Evolutionary conservation across 1,140 invertebrate genomes (phyloP), one percentile per base, ranked within the genome.

Genomic region (Vanessa tameamea): DNA sequence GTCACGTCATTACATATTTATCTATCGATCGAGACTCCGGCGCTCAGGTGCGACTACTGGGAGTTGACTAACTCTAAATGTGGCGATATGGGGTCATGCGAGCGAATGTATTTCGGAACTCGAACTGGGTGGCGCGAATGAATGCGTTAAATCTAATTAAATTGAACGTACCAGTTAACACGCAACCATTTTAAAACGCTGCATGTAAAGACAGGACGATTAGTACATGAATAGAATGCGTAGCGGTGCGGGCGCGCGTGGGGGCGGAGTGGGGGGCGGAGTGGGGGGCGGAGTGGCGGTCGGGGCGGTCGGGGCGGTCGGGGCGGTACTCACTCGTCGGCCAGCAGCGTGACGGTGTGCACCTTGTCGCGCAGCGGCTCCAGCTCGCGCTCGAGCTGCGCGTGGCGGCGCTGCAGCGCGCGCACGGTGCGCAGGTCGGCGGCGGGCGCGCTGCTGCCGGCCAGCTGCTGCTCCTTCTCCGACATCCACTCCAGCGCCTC

Each of bases 401-500:
- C 96, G 91, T 99, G 98, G 37, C 97, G 93, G 14, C 98, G 93
- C 89, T 99, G 98, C 57, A 98, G 87, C 7, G 97, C 97, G 85
- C 98, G 97, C 0, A 99, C 97, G 0, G 97, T 98, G 87, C 98
- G 97, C 43, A 99, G 93, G 93, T 99, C 98, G 4, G 96, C 95
- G 0, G 96, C 97, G 0, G 97, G 91, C 1, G 97, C 92, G 61
- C 96, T 95, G 15, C 95, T 95, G 0, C 94, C 96, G 72, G 98
- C 97, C 78, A 97, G 82, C 82, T 98, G 96, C 16, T 95, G 95
- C 92, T 98, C 97, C 92, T 99, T 99, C 88, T 99, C 98, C 20
- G 95, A 92, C 97, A 99, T 99, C 98, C 98, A 99, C 83, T 98
- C 97, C 78, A 96, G 94, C 0, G 97, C 97, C 87, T 99, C 98